Evolutionary conservation across 2,797 vertebrate species (phyloP), one percentile per base, ranked within the genome.

Genomic region (Cygnus olor): DNA sequence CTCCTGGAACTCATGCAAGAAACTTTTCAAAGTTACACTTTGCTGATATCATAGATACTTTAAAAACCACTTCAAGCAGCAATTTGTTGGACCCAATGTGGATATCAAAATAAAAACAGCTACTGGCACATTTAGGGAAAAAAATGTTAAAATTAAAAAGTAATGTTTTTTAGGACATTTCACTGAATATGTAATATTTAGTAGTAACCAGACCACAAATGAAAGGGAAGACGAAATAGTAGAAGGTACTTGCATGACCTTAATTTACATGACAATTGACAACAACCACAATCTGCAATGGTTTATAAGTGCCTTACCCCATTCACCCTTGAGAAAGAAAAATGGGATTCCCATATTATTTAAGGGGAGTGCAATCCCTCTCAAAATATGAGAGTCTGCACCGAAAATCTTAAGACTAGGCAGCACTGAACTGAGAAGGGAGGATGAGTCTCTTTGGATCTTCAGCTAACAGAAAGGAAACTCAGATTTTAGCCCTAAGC

Each of bases 1-100:
- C 84, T 91, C 63, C 82, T 94, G 89, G 79, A 96, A 94, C 63
- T 85, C 86, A 69, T 44, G 87, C 72, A 93, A 86, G 89, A 95
- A 95, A 80, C 63, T 90, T 92, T 47, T 53, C 80, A 80, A 93
- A 91, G 78, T 94, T 91, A 93, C 58, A 85, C 36, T 89, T 93
- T 89, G 72, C 72, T 89, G 89, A 78, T 91, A 88, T 79, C 45
- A 82, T 20, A 90, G 68, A 71, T 17, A 58, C 25, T 93, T 82
- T 22, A 93, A 64, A 34, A 88, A 56, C 20, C 17, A 87, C 36
- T 92, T 80, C 40, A 82, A 90, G 61, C 3, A 70, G 47, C 30
- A 58, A 77, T 65, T 85, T 4, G 0, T 54, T 85, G 80, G 40
- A 87, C 45, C 36, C 47, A 51, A 8, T 14, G 16, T 16, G 28